Percentiles rank a stretch among this genome's conserved stretches.
Conservation (phyloP, 2,888 invertebrate genomes). For the Mesorhabditis belari region DNA sequence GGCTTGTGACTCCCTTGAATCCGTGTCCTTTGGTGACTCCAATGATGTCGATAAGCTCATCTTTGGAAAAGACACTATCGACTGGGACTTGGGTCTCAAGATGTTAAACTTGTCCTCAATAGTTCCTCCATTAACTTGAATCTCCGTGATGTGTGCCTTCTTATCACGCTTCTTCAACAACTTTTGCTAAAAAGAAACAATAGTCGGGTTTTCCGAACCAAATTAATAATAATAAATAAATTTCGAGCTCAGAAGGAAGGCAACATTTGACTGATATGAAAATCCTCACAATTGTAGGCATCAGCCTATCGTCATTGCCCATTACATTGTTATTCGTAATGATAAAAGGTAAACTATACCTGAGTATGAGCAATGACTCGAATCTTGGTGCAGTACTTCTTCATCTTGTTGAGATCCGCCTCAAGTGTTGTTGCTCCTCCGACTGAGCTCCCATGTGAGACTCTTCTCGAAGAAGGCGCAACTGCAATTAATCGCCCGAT, state of each 20-base stretch:
- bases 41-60: constrained; percentile 98
- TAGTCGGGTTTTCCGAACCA: no score
- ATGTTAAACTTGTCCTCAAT: constrained; percentile 90
- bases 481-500: no score
- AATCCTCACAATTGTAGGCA: no score
- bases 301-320: no score
- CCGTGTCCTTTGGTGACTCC: constrained; percentile 99
- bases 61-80: constrained; percentile 81
- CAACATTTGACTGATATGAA: no score
- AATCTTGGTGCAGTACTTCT: constrained; percentile 94
- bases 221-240: constrained; percentile 16
- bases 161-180: constrained; percentile 93
- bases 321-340: no score
- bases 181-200: constrained; percentile 86
- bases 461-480: no score
- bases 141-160: constrained; percentile 99
- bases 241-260: no score
- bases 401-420: constrained; percentile 89
- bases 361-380: constrained; percentile 95
- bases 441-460: no score
- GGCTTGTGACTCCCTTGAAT: constrained; percentile 97
- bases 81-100: constrained; percentile 84
- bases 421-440: no score
- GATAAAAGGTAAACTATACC: no score
- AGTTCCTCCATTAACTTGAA: constrained; percentile 93